phyloP scores from a whole-genome alignment of 2,113 vertebrate genomes.

The Bucco capensis region DNA sequence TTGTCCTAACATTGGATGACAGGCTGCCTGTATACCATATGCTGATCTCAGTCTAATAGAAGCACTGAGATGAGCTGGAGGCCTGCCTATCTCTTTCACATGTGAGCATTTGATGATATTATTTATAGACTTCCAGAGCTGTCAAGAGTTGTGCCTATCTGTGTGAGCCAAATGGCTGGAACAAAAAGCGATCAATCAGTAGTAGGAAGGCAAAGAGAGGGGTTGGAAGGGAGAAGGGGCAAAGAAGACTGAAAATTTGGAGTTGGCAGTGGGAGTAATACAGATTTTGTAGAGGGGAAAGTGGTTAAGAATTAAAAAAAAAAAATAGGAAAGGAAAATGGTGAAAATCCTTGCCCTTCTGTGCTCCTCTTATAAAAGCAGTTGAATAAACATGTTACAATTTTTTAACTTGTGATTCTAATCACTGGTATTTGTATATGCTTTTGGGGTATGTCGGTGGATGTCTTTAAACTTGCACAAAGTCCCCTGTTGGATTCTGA shows the following conservation, averaged over 20 bases:
- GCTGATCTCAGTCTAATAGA: conserved; percentile 1
- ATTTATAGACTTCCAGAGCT: conserved; percentile 17
- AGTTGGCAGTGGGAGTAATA: background rate
- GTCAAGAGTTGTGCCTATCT: background rate
- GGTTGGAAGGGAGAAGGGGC: background rate
- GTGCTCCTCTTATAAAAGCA: background rate
- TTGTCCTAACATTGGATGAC: no score
- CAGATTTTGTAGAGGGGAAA: background rate
- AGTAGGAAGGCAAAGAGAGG: background rate
- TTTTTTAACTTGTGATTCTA: background rate
- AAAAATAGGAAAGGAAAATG: background rate
- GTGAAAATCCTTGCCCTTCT: background rate
- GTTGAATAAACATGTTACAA: background rate
- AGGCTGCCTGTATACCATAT: background rate
- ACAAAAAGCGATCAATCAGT: background rate
- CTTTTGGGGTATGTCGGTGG: background rate
- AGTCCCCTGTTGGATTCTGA: background rate
- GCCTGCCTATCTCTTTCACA: background rate
- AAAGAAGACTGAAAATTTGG: background rate
- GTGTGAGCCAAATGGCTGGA: background rate
- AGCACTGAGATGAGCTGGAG: background rate
- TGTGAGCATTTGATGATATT: background rate
- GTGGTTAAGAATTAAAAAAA: background rate
- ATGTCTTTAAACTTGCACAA: background rate
- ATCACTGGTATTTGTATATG: background rate